Percentiles rank a stretch among this genome's conserved stretches.
Evolutionary conservation across 2,113 vertebrate genomes (phyloP).

Genomic region (Anarrhichthys ocellatus): DNA sequence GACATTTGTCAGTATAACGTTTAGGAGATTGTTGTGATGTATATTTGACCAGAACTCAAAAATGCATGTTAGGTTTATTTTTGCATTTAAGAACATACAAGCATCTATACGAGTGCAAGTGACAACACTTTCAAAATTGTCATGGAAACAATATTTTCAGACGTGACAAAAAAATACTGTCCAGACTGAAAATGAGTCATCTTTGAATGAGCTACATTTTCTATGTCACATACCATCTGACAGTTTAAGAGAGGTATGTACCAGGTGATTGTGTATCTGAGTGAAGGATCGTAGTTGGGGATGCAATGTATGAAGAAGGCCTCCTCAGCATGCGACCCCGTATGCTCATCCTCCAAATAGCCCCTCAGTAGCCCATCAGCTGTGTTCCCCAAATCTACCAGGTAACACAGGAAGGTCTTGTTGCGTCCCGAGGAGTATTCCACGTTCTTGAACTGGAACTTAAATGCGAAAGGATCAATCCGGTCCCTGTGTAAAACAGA

Average conservation of each 20-base stretch:
- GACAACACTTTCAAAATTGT: background rate
- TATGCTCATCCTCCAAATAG: slow-evolving; percentile 93
- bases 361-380: slow-evolving; percentile 82
- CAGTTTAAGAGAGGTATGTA: slow-evolving; percentile 55
- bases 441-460: slow-evolving; percentile 97
- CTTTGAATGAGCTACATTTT: background rate
- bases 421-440: slow-evolving; percentile 97
- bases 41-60: background rate
- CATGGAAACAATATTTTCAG: background rate
- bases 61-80: background rate
- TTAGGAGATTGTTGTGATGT: background rate
- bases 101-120: background rate
- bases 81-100: background rate
- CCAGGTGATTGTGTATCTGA: slow-evolving; percentile 89
- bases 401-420: slow-evolving; percentile 95
- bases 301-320: slow-evolving; percentile 91
- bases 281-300: slow-evolving; percentile 77
- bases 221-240: slow-evolving; percentile 8
- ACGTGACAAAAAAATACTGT: background rate
- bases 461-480: slow-evolving; percentile 90
- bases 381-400: slow-evolving; percentile 84
- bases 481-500: slow-evolving; percentile 83
- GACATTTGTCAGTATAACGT: background rate
- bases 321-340: slow-evolving; percentile 87
- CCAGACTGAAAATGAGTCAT: background rate